phyloP scores from a whole-genome alignment of 2,888 invertebrate genomes.

The Anagyrus pseudococci region DNA sequence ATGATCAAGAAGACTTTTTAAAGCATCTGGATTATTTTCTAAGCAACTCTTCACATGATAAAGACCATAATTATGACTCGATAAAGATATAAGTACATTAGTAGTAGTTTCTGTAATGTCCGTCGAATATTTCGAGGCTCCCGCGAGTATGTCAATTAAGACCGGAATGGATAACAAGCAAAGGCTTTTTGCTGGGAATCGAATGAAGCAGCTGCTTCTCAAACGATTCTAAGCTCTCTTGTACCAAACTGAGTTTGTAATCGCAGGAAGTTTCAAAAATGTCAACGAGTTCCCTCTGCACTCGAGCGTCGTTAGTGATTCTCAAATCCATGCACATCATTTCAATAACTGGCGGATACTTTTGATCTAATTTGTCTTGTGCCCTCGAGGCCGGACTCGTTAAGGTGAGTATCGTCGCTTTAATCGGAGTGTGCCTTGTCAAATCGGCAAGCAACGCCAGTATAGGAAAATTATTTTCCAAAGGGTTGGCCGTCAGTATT shows the following conservation, averaged over 20 bases:
- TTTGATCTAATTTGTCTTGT: conserved; percentile 71
- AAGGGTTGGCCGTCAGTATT: conserved; percentile 66
- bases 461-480: conserved; percentile 63
- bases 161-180: conserved; percentile 54
- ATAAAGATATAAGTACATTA: conserved; percentile 80
- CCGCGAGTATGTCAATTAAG: conserved; percentile 55
- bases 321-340: conserved; percentile 73
- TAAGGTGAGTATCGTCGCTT: conserved; percentile 82
- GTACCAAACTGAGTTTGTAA: conserved; percentile 52
- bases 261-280: conserved; percentile 57
- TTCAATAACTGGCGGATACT: conserved; percentile 68
- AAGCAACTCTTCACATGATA: conserved; percentile 74
- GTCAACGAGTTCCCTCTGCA: conserved; percentile 63
- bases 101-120: conserved; percentile 60
- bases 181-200: conserved; percentile 58
- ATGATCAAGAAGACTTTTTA: conserved; percentile 69
- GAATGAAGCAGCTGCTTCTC: conserved; percentile 57
- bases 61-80: conserved; percentile 91
- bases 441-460: conserved; percentile 77
- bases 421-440: conserved; percentile 84
- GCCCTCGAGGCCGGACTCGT: conserved; percentile 69
- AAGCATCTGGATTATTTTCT: conserved; percentile 69
- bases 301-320: conserved; percentile 66
- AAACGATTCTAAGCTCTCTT: conserved; percentile 48
- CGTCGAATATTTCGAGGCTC: conserved; percentile 51